Evolutionary conservation across 2,888 invertebrate species (phyloP).

Genomic region (Pardosa pseudoannulata): DNA sequence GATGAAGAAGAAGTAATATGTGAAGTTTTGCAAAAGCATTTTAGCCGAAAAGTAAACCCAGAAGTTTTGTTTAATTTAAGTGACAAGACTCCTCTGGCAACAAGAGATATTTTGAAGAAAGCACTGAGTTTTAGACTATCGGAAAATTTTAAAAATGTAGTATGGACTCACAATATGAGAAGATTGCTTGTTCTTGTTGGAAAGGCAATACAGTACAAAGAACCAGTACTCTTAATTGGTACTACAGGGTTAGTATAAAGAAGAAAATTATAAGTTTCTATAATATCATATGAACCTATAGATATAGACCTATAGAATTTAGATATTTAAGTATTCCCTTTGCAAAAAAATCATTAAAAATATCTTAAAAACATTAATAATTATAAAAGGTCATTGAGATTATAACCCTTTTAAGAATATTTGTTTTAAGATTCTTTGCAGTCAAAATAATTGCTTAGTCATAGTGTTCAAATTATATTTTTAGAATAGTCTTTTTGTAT

Average conservation of each 20-base stretch:
- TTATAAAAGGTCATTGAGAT: no score
- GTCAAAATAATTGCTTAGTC: no score
- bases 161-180: conserved; percentile 96
- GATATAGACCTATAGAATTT: no score
- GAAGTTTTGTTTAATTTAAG: conserved; percentile 83
- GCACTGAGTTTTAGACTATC: conserved; percentile 16
- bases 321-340: no score
- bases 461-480: no score
- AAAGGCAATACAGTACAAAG: conserved; percentile 90
- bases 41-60: conserved; percentile 86
- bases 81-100: conserved; percentile 13
- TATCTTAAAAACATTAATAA: no score
- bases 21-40: conserved; percentile 82
- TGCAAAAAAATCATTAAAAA: no score
- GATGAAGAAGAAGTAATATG: conserved; percentile 87
- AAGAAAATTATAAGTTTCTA: no score
- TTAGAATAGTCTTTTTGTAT: no score
- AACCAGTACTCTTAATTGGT: conserved; percentile 96
- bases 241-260: conserved; percentile 85
- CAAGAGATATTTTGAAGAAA: conserved; percentile 33
- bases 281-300: no score
- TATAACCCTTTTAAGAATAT: no score
- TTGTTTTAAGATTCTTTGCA: no score
- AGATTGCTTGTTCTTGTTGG: conserved; percentile 81
- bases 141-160: conserved; percentile 85